A percentile compares a stretch with the other conserved stretches of the same genome.
Conservation (phyloP, 2,888 invertebrate genomes). For the Electrophaes corylata region DNA sequence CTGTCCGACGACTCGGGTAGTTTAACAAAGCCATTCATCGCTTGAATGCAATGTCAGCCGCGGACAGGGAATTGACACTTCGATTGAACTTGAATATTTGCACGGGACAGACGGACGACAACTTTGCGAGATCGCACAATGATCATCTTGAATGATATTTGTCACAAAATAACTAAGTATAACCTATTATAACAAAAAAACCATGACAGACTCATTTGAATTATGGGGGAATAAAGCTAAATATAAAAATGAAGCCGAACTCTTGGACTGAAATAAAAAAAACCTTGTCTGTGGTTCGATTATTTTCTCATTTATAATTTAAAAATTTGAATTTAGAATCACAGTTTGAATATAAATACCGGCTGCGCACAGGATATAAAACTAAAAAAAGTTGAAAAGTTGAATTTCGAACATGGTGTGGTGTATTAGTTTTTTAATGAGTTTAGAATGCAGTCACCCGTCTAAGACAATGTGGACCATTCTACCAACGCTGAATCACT, state of each 20-base stretch:
- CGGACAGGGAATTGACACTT: slow-evolving; percentile 54
- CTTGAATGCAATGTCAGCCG: slow-evolving; percentile 57
- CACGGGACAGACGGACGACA: slow-evolving; percentile 37
- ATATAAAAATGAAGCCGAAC: too few relatives aligned
- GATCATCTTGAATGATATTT: too few relatives aligned
- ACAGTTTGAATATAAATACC: background rate
- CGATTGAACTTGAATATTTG: slow-evolving; percentile 45
- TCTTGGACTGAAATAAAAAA: too few relatives aligned
- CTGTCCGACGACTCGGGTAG: slow-evolving; percentile 43
- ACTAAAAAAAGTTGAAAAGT: background rate
- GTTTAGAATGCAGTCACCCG: slow-evolving; percentile 37
- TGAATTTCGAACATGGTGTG: background rate
- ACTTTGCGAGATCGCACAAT: slow-evolving; percentile 25
- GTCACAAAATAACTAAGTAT: too few relatives aligned
- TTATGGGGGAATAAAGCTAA: too few relatives aligned
- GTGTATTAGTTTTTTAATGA: background rate
- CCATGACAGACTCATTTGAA: too few relatives aligned
- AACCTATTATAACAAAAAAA: too few relatives aligned
- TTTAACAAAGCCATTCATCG: slow-evolving; percentile 75
- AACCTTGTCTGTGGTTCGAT: too few relatives aligned
- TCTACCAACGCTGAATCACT: too few relatives aligned
- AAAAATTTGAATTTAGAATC: background rate
- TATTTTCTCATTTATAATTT: too few relatives aligned
- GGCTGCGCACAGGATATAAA: background rate
- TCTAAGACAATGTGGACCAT: too few relatives aligned